A percentile compares a stretch with the other conserved stretches of the same genome.
Evolutionary conservation across 2,113 vertebrate genomes (phyloP).

Genomic region (Ariopsis seemanni): DNA sequence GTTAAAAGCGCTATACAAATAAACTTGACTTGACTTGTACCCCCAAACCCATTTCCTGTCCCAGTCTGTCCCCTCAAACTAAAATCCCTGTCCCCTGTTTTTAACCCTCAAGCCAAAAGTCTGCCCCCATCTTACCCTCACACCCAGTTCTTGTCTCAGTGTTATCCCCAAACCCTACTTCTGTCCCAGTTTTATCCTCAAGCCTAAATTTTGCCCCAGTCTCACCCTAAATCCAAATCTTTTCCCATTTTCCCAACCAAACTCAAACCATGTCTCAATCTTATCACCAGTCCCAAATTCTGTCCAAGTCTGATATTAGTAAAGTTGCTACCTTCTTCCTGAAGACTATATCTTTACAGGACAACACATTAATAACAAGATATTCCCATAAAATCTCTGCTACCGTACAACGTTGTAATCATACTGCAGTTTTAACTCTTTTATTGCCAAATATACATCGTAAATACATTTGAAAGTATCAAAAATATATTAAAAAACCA

Average conservation of each 20-base stretch:
- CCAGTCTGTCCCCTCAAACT: too few relatives aligned
- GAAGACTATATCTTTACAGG: background rate
- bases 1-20: too few relatives aligned
- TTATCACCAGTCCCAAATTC: background rate
- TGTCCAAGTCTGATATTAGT: background rate
- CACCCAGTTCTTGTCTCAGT: too few relatives aligned
- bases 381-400: background rate
- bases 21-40: too few relatives aligned
- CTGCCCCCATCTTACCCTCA: too few relatives aligned
- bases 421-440: background rate
- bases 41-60: too few relatives aligned
- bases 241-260: background rate
- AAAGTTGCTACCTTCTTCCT: background rate
- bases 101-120: too few relatives aligned
- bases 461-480: background rate
- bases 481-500: accelerated
- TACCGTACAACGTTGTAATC: background rate
- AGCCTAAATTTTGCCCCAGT: too few relatives aligned
- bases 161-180: too few relatives aligned
- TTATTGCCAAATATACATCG: background rate
- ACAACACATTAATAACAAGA: background rate
- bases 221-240: too few relatives aligned
- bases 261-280: background rate
- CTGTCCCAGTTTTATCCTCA: too few relatives aligned
- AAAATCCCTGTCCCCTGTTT: too few relatives aligned